These are phyloP conservation scores for Aleiodes sp. DNA, from an alignment of 1,140 invertebrate genomes.

Conservation along the genomic window DNA sequence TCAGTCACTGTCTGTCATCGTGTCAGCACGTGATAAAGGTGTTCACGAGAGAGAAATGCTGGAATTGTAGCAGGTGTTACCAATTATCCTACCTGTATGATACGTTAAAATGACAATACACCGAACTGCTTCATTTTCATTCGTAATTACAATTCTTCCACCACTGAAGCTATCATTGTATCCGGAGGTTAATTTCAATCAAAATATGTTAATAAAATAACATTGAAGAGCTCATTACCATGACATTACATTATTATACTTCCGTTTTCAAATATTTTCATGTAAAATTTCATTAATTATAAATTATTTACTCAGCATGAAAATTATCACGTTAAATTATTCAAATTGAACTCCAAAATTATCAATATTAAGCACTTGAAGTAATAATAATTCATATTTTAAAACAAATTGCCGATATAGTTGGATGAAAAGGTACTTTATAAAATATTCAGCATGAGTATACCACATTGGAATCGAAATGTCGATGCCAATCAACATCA, in stretches of 20 bases:
- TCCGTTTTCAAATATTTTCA: background rate
- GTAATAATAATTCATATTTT: no score
- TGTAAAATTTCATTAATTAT: background rate
- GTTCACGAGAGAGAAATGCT: background rate
- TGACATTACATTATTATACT: background rate
- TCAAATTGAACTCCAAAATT: no score
- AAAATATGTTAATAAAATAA: conserved; percentile 9
- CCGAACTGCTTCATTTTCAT: background rate
- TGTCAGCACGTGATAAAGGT: conserved; percentile 11
- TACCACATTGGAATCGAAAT: no score
- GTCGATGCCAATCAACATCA: no score
- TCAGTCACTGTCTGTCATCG: background rate
- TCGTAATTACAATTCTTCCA: background rate
- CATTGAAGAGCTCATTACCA: background rate
- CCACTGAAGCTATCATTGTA: background rate
- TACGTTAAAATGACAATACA: background rate
- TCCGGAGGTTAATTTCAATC: background rate
- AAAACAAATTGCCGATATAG: no score
- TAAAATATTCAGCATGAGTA: no score
- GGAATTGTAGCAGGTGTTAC: conserved; percentile 6
- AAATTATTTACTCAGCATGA: no score
- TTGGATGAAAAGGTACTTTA: no score
- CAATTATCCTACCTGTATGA: background rate
- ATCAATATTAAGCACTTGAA: no score
- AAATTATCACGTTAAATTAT: no score